phyloP scores from a whole-genome alignment of 2,888 invertebrate genomes.

The Campoplex nolae region DNA sequence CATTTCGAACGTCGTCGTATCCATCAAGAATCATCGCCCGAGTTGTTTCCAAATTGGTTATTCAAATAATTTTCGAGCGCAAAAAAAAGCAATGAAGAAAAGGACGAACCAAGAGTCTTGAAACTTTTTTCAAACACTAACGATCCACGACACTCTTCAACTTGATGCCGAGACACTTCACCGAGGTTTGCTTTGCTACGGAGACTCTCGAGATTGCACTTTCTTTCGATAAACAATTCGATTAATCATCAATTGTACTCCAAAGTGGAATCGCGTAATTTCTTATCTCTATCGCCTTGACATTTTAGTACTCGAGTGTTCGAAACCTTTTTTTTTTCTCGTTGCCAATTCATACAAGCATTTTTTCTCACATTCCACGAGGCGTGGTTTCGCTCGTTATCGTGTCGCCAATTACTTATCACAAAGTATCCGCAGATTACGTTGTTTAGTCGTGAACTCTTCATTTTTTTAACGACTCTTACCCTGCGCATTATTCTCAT shows the following conservation, averaged over 20 bases:
- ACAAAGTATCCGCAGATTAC: neutral
- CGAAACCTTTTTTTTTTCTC: slow-evolving; percentile 15
- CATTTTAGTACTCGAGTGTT: slow-evolving; percentile 13
- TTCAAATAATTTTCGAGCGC: neutral
- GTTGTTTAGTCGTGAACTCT: neutral
- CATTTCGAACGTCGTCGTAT: neutral
- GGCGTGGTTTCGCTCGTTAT: slow-evolving; percentile 17
- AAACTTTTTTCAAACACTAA: neutral
- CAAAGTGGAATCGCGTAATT: slow-evolving; percentile 20
- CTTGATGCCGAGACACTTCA: slow-evolving; percentile 28
- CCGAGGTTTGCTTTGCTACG: slow-evolving; percentile 24
- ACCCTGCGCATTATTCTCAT: neutral
- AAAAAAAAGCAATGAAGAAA: neutral
- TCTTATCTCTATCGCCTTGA: slow-evolving; percentile 42
- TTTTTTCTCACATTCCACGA: neutral
- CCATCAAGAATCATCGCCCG: neutral
- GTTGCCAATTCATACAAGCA: neutral
- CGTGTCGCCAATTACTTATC: slow-evolving; percentile 12
- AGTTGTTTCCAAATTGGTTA: neutral
- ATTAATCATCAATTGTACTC: slow-evolving; percentile 47
- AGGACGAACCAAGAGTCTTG: neutral
- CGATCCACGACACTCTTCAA: slow-evolving; percentile 1
- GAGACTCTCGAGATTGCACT: slow-evolving; percentile 30
- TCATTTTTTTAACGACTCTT: neutral
- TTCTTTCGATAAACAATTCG: slow-evolving; percentile 48